Evolutionary conservation across 2,888 invertebrate genomes (phyloP).

Genomic region (Muschampia plurimacula): DNA sequence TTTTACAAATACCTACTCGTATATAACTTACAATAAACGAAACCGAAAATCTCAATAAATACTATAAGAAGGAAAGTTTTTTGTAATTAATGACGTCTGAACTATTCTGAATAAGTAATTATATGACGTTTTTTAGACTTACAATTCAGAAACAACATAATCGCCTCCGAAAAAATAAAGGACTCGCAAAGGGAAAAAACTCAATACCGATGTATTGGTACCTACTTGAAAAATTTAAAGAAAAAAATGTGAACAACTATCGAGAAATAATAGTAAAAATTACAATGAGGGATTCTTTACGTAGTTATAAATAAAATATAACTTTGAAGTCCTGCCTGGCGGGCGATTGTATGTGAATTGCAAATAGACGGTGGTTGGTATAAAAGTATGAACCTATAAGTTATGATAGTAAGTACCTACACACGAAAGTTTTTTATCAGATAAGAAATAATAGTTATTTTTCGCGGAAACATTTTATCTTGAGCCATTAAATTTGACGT

Average conservation of each 20-base stretch:
- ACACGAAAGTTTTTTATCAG: constrained; percentile 19
- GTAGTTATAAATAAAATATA: constrained; percentile 85
- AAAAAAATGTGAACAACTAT: background rate
- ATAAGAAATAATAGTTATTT: constrained; percentile 20
- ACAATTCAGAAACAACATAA: too few relatives aligned
- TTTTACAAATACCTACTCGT: too few relatives aligned
- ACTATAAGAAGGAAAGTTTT: too few relatives aligned
- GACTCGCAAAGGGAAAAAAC: too few relatives aligned
- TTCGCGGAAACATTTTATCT: constrained; percentile 19
- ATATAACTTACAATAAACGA: too few relatives aligned
- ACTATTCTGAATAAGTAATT: too few relatives aligned
- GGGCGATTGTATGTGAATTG: constrained; percentile 79
- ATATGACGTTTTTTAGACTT: too few relatives aligned
- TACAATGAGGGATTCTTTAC: constrained; percentile 59
- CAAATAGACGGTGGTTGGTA: constrained; percentile 70
- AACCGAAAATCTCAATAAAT: too few relatives aligned
- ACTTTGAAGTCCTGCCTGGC: constrained; percentile 75
- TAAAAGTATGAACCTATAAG: constrained; percentile 20
- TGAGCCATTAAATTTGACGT: constrained; percentile 2
- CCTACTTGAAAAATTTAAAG: too few relatives aligned
- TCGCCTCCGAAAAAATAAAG: too few relatives aligned
- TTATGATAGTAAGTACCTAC: background rate
- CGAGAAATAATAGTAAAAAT: constrained; percentile 40
- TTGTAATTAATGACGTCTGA: too few relatives aligned
- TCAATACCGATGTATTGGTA: too few relatives aligned